phyloP scores from a whole-genome alignment of 2,888 invertebrate genomes.

The Agrotis puta region DNA sequence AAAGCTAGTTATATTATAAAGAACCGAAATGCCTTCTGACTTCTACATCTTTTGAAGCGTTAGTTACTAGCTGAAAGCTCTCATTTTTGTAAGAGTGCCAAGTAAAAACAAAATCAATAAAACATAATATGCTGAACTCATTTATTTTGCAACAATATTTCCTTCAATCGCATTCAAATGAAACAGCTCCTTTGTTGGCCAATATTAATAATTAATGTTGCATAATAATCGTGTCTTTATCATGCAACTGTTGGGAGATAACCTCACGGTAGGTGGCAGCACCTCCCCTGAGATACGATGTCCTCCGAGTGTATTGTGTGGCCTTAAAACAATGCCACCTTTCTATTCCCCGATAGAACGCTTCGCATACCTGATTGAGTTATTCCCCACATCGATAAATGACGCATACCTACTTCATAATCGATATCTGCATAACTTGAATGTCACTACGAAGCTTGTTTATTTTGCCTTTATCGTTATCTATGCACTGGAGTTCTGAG shows the following conservation, averaged over 20 bases:
- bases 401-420: conserved; percentile 72
- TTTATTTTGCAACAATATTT: conserved; percentile 42
- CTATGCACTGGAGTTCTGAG: conserved; percentile 23
- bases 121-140: conserved; percentile 7
- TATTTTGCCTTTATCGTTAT: conserved; percentile 45
- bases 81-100: conserved; percentile 3
- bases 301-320: conserved; percentile 76
- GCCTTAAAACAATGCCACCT: conserved; percentile 77
- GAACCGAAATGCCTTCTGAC: background rate
- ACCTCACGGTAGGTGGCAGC: conserved; percentile 51
- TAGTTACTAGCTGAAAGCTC: background rate
- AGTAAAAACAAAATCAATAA: conserved; percentile 30
- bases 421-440: conserved; percentile 45
- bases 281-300: conserved; percentile 72
- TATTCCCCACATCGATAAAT: conserved; percentile 75
- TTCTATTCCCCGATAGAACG: conserved; percentile 75
- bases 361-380: conserved; percentile 70
- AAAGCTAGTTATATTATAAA: conserved; percentile 3
- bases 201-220: conserved; percentile 51
- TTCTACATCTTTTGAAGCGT: background rate
- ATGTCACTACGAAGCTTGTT: conserved; percentile 26
- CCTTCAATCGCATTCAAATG: conserved; percentile 42
- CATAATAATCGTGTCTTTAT: conserved; percentile 55
- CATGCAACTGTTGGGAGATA: conserved; percentile 50
- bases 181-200: conserved; percentile 35